A percentile compares a stretch with the other conserved stretches of the same genome.
Evolutionary conservation across 2,888 invertebrate species (phyloP).

Genomic region (Beris morrisii): DNA sequence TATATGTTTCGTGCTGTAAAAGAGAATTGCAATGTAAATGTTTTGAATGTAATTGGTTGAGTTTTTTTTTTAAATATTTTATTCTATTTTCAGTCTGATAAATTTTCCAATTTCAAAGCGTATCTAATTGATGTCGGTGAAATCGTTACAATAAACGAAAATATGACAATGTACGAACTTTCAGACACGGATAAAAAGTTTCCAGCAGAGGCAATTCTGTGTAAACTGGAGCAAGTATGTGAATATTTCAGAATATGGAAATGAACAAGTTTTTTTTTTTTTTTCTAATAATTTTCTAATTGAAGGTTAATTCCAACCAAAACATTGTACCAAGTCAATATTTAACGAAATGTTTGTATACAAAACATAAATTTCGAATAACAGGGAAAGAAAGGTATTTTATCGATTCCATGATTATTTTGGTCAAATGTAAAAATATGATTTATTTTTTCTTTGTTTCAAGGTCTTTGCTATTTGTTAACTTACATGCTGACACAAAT

Average conservation of each 20-base stretch:
- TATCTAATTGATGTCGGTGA: slow-evolving; percentile 35
- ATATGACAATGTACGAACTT: slow-evolving; percentile 25
- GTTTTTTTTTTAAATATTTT: not conserved
- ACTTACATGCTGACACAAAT: slow-evolving; percentile 20
- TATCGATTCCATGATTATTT: not conserved
- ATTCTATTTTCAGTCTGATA: slow-evolving; percentile 14
- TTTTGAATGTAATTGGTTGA: not conserved
- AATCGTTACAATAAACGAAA: slow-evolving; percentile 24
- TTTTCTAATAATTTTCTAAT: not conserved
- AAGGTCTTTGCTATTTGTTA: slow-evolving; percentile 19
- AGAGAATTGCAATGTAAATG: slow-evolving; percentile 31
- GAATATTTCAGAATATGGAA: not conserved
- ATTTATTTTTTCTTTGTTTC: not conserved
- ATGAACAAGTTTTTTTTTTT: not conserved
- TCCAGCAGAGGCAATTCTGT: slow-evolving; percentile 34
- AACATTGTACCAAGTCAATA: slow-evolving; percentile 25
- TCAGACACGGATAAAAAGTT: slow-evolving; percentile 19
- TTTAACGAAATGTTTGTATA: slow-evolving; percentile 29
- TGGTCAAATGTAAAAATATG: not conserved
- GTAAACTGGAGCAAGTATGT: slow-evolving; percentile 34
- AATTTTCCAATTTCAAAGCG: slow-evolving; percentile 24
- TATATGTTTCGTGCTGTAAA: slow-evolving; percentile 36
- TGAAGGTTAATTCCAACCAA: slow-evolving; percentile 15
- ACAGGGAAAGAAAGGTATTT: slow-evolving; percentile 8
- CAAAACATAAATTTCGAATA: slow-evolving; percentile 29